These are phyloP conservation scores for Mola mola DNA, from an alignment of 2,113 vertebrate species.

Conservation along the genomic window DNA sequence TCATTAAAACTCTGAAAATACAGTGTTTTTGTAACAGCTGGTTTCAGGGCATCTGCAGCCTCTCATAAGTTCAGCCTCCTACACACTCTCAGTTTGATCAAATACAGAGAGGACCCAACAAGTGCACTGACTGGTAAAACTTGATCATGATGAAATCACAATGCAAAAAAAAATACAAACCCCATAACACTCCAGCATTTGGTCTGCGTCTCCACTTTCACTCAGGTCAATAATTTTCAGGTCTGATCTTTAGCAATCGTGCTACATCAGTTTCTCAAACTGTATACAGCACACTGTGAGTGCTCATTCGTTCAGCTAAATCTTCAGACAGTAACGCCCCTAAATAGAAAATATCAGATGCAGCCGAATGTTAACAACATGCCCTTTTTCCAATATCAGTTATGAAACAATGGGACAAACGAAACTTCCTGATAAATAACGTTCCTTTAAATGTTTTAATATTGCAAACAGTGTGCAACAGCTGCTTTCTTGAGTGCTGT, in stretches of 20 bases:
- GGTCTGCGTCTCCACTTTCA: background rate
- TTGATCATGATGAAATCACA: slow-evolving; percentile 44
- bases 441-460: too few species aligned
- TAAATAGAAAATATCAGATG: background rate
- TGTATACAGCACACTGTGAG: too few species aligned
- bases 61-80: slow-evolving; percentile 10
- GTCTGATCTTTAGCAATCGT: background rate
- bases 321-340: background rate
- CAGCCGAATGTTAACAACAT: background rate
- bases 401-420: too few species aligned
- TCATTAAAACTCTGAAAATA: slow-evolving; percentile 17
- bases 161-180: slow-evolving; percentile 26
- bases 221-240: too few species aligned
- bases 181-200: background rate
- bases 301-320: background rate
- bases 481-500: too few species aligned
- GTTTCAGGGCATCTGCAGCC: slow-evolving; percentile 12
- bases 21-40: slow-evolving; percentile 2
- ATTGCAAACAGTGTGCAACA: too few species aligned
- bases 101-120: slow-evolving; percentile 2
- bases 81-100: background rate
- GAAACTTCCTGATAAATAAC: too few species aligned
- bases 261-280: background rate
- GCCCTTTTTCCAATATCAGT: background rate
- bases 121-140: background rate